phyloP scores from a whole-genome alignment of 2,113 vertebrate species.

The Megaleporinus macrocephalus region DNA sequence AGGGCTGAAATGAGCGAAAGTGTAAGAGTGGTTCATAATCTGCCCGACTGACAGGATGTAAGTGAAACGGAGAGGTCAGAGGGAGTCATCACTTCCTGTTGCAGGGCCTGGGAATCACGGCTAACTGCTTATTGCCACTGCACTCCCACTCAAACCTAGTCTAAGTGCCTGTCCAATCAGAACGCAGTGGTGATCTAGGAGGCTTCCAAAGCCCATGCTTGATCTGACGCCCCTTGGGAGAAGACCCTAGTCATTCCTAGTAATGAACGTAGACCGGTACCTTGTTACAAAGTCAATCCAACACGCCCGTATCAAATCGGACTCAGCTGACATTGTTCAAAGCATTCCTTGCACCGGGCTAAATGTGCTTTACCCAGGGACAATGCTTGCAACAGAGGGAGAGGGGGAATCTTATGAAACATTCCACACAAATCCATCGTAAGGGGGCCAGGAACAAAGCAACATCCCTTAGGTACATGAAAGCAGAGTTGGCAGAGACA shows the following conservation, averaged over 20 bases:
- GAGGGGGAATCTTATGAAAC: constrained; percentile 71
- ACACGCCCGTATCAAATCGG: constrained; percentile 57
- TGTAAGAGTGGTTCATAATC: constrained; percentile 47
- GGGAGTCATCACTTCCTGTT: constrained; percentile 78
- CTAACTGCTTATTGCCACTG: constrained; percentile 47
- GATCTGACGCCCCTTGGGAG: not conserved
- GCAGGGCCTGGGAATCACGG: constrained; percentile 75
- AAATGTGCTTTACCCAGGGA: constrained; percentile 68
- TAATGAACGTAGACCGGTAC: not conserved
- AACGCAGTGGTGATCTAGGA: not conserved
- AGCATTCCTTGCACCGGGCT: constrained; percentile 70
- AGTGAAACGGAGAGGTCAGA: constrained; percentile 69
- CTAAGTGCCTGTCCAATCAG: not conserved
- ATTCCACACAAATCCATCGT: constrained; percentile 78
- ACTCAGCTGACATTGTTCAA: constrained; percentile 55
- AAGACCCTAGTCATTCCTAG: not conserved
- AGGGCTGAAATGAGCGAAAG: not conserved
- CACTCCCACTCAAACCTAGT: constrained; percentile 19
- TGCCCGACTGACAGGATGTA: constrained; percentile 71
- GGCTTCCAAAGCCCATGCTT: not conserved
- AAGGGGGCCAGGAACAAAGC: constrained; percentile 71
- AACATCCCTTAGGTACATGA: constrained; percentile 35
- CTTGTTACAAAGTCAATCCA: constrained; percentile 2
- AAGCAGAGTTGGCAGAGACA: not conserved
- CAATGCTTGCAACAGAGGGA: constrained; percentile 70